A percentile compares a stretch with the other conserved stretches of the same genome.
These are phyloP conservation scores for Pollimyrus isidori DNA, from an alignment of 2,113 vertebrate species.

Conservation along the genomic window DNA sequence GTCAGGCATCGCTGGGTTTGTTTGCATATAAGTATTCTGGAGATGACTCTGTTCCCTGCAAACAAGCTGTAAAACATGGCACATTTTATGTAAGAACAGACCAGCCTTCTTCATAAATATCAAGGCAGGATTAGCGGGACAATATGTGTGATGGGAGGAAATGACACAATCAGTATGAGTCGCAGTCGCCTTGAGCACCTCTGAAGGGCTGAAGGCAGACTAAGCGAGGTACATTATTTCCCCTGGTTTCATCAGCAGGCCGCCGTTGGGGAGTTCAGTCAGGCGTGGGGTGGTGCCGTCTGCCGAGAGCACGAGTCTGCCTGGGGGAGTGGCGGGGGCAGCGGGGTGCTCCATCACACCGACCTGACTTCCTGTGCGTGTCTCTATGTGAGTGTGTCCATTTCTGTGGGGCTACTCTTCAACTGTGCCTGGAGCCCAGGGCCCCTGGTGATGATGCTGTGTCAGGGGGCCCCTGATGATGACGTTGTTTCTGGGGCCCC, in stretches of 20 bases:
- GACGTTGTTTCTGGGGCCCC: neutral
- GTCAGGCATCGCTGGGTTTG: neutral
- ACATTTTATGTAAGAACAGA: neutral
- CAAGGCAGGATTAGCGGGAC: neutral
- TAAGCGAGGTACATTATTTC: neutral
- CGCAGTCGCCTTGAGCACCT: neutral
- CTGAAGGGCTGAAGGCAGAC: neutral
- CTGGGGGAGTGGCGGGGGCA: too few species aligned
- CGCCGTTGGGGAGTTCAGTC: neutral
- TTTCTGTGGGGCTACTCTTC: neutral
- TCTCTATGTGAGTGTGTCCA: conserved; percentile 37
- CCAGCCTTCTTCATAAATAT: neutral
- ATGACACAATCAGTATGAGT: neutral
- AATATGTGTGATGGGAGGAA: neutral
- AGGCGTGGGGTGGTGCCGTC: neutral
- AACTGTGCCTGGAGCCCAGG: neutral
- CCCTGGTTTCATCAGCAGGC: conserved; percentile 16
- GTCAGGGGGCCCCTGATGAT: neutral
- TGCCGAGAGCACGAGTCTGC: neutral
- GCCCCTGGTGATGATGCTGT: neutral
- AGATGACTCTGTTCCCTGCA: neutral
- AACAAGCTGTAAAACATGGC: neutral
- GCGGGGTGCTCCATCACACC: neutral
- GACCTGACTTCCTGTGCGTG: conserved; percentile 17
- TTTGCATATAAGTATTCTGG: neutral